These are phyloP conservation scores for Caenorhabditis sp. DNA, from an alignment of 2,888 invertebrate species.

Conservation along the genomic window DNA sequence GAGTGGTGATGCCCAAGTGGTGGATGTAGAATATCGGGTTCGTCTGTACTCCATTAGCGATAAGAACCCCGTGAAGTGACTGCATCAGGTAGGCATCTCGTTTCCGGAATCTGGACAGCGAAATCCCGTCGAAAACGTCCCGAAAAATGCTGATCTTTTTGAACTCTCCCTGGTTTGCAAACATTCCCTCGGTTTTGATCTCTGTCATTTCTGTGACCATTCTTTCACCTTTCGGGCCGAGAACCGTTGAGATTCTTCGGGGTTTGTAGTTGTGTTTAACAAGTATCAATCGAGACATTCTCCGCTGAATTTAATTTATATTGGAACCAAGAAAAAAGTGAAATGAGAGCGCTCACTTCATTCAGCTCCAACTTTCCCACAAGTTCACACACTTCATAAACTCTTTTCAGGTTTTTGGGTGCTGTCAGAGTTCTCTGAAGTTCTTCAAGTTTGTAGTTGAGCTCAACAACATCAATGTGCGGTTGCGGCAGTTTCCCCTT, in stretches of 20 bases:
- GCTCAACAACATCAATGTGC: slow-evolving; percentile 13
- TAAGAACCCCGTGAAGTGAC: slow-evolving; percentile 17
- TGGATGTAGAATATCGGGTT: slow-evolving; percentile 36
- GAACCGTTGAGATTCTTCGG: slow-evolving; percentile 16
- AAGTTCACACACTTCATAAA: slow-evolving; percentile 37
- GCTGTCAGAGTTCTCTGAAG: slow-evolving; percentile 15
- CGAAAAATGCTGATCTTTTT: slow-evolving; percentile 3
- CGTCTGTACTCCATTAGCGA: slow-evolving; percentile 22
- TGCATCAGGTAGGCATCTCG: slow-evolving; percentile 11
- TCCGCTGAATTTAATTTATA: not conserved
- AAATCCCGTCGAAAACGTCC: slow-evolving; percentile 4
- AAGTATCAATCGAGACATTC: slow-evolving; percentile 3
- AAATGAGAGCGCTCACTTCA: no score
- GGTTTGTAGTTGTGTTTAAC: slow-evolving; percentile 12
- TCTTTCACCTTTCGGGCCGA: slow-evolving; percentile 53
- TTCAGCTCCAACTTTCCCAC: slow-evolving; percentile 31
- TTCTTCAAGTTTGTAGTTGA: slow-evolving; percentile 12
- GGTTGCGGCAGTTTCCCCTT: slow-evolving; percentile 11
- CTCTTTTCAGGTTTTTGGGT: slow-evolving; percentile 28
- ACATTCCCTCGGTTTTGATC: slow-evolving; percentile 5
- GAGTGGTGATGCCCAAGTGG: slow-evolving; percentile 17
- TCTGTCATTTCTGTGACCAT: slow-evolving; percentile 32
- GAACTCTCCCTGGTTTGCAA: not conserved
- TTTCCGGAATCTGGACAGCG: slow-evolving; percentile 1
- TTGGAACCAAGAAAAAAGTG: no score